Conservation (phyloP, 2,888 invertebrate species). For the Athetis lepigone region DNA sequence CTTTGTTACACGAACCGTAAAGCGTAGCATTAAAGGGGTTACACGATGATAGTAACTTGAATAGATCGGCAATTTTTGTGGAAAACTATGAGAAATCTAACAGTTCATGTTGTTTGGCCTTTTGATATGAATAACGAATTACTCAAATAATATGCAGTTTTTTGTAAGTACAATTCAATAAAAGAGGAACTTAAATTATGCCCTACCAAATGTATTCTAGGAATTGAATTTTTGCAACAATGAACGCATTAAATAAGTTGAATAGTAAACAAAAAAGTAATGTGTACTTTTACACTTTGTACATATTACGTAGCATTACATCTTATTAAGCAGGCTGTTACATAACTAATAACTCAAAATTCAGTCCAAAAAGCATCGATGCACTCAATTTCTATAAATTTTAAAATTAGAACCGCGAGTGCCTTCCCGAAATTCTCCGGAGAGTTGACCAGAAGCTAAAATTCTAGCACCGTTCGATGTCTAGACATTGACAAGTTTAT, state of each 20-base stretch:
- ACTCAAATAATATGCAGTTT: too few species aligned
- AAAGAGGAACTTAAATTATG: too few species aligned
- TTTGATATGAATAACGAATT: too few species aligned
- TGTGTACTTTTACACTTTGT: too few species aligned
- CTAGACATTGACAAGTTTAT: constrained; percentile 52
- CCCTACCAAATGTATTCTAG: too few species aligned
- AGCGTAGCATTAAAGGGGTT: not conserved
- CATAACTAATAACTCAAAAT: constrained; percentile 4
- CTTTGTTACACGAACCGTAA: constrained; percentile 4
- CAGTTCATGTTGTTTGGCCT: not conserved
- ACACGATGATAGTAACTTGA: not conserved
- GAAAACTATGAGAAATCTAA: not conserved
- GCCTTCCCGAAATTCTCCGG: constrained; percentile 25
- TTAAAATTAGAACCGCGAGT: constrained; percentile 29
- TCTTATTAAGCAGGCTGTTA: not conserved
- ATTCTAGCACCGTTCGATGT: constrained; percentile 31
- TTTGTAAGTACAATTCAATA: too few species aligned
- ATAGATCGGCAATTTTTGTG: not conserved
- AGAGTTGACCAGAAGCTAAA: constrained; percentile 43
- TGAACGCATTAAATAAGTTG: too few species aligned
- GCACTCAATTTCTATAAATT: constrained; percentile 22
- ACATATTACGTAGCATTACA: not conserved
- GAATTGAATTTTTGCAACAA: too few species aligned
- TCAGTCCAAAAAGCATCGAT: not conserved
- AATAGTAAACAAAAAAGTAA: too few species aligned